Evolutionary conservation across 2,113 vertebrate genomes (phyloP).

Genomic region (Lanius collurio): DNA sequence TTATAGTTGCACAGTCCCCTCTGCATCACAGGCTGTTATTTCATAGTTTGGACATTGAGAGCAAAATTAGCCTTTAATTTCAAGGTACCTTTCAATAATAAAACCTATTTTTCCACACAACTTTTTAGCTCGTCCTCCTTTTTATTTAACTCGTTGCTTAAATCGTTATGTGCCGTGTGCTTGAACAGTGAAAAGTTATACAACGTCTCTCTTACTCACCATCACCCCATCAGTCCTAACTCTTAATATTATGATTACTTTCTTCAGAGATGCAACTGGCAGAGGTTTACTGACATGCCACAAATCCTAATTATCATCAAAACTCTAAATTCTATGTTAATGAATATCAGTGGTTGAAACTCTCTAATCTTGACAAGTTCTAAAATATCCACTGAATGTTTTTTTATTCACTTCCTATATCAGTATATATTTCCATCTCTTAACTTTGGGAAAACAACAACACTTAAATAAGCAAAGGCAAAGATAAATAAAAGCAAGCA

Average conservation of each 20-base stretch:
- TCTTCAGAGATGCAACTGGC: conserved; percentile 15
- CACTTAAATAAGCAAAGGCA: not conserved
- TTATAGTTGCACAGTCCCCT: not conserved
- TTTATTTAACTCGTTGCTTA: not conserved
- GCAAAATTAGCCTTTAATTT: not conserved
- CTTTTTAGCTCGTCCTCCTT: not conserved
- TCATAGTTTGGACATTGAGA: not conserved
- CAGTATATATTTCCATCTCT: not conserved
- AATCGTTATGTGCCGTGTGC: not conserved
- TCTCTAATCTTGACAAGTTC: not conserved
- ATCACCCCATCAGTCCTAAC: not conserved
- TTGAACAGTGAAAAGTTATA: not conserved
- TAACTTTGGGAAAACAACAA: not conserved
- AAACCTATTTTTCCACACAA: not conserved
- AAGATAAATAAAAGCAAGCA: not conserved
- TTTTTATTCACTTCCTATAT: not conserved
- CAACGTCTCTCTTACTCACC: not conserved
- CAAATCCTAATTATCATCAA: conserved; percentile 36
- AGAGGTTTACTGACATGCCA: conserved; percentile 1
- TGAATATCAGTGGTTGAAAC: not conserved
- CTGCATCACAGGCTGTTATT: not conserved
- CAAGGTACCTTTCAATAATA: not conserved
- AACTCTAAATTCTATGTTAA: not conserved
- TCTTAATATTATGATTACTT: conserved; percentile 44
- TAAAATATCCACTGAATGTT: not conserved